Base-by-base conservation (phyloP, 2,888 invertebrate genomes). In the Ptilodon capucinus region DNA sequence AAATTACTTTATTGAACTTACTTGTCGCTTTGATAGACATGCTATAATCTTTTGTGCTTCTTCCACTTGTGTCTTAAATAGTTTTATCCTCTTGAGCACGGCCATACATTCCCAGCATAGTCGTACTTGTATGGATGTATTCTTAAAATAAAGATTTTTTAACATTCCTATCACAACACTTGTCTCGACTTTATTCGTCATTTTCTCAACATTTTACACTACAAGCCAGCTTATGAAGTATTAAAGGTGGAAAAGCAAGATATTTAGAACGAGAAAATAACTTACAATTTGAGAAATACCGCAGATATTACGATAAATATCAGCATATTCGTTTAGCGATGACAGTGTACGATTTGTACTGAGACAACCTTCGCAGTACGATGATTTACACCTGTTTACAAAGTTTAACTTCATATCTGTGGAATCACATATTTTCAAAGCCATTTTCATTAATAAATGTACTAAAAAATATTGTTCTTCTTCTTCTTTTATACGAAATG, bases 91-190 rank as follows among this genome's bases (percentile, higher is more conserved):
- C n/a, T 52, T 64, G 0, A 63, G 30, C 7, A 48, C 13, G 4
- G 64, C 55, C 9, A 52, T 19, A 35, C 62, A 63, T 34, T 63
- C 62, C 62, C 62, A 63, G 9, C 62, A 63, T 1, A 63, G 40
- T 2, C 16, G n/a, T 17, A 16, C 28, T 16, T 28, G 19, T n/a
- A 14, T 5, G 4, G 23, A 14, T 30, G 16, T 18, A 11, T n/a
- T 28, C 28, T 28, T n/a, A n/a, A 28, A 28, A n/a, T n/a, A 28
- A 28, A n/a, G 11, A 28, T 7, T 11, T 8, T 3, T 25, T 9
- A 9, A 9, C 7, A 25, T 3, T 2, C n/a, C 28, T 4, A n/a
- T 3, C 4, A n/a, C n/a, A 28, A 28, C 2, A 11, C n/a, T 8
- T 2, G 23, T n/a, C 11, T 28, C n/a, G 28, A 28, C n/a, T n/a